Percentiles rank a stretch among this genome's conserved stretches.
phyloP scores from a whole-genome alignment of 2,797 vertebrate genomes.

The Carcharodon carcharias region DNA sequence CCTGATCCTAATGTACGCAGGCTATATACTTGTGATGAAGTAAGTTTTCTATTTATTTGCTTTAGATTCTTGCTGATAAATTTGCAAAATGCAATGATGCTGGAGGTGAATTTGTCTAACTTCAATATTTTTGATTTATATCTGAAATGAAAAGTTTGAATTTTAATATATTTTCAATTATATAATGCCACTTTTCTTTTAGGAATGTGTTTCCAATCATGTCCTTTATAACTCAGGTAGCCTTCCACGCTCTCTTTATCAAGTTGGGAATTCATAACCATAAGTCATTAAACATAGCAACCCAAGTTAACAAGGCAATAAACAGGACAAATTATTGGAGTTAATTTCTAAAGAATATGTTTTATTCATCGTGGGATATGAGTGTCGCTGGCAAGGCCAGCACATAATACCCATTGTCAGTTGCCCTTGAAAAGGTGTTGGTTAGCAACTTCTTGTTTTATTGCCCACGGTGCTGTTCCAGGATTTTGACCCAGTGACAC shows the following conservation, averaged over 20 bases:
- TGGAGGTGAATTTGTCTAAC: neutral
- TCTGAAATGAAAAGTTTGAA: neutral
- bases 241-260: neutral
- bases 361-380: neutral
- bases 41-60: slow-evolving; percentile 51
- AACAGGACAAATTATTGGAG: neutral
- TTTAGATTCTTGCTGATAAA: slow-evolving; percentile 33
- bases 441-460: neutral
- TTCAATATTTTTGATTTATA: neutral
- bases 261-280: neutral
- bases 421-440: neutral
- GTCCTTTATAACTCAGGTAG: neutral
- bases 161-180: neutral
- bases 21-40: slow-evolving; percentile 73
- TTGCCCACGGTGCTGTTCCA: neutral
- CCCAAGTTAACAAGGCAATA: neutral
- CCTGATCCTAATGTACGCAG: slow-evolving; percentile 63
- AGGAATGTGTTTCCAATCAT: neutral
- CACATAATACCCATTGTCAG: neutral
- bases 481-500: neutral
- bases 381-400: neutral
- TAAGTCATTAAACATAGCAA: neutral
- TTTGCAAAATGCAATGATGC: neutral
- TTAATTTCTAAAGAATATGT: neutral
- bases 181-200: neutral